Evolutionary conservation across 2,797 vertebrate genomes (phyloP), one percentile per base, ranked within the genome.

Genomic region (Poeciliopsis turneri): DNA sequence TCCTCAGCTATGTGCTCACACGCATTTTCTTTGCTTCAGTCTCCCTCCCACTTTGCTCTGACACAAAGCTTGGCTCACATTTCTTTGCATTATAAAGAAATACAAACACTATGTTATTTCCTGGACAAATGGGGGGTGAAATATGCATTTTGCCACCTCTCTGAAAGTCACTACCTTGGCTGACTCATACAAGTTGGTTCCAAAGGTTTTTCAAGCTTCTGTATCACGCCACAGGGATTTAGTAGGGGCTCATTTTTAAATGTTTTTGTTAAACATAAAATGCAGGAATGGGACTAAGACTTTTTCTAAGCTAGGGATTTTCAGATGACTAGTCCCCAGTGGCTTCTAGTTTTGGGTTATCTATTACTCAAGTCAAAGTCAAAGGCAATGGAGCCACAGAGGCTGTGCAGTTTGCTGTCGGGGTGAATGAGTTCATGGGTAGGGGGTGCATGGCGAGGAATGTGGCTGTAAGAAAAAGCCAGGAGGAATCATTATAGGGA

Each of bases 351-450:
- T 85, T 89, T 87, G 89, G 86, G 88, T 87, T 90, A 85, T 90
- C 90, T 91, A 83, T 84, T 72, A 85, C 83, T 86, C 78, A 82
- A 88, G 76, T 92, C 89, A 91, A 89, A 93, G 90, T 89, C 90
- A 93, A 89, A 92, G 87, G 79, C 91, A 81, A 75, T 25, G 85
- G 85, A 87, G 88, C 84, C 83, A 76, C 78, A 23, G 83, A 83
- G 80, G 77, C 83, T 82, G 82, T 82, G 89, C 90, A 88, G 89
- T 86, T 88, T 90, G 83, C 89, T 70, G 90, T 89, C 78, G 89
- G 92, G 93, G 94, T 95, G 88, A 95, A 15, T 86, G 94, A 85
- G 94, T 95, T 95, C 93, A 92, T 53, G 84, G 84, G 86, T 87
- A 79, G 87, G 89, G 89, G 89, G 89, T 83, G 88, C 86, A 86